These are phyloP conservation scores for Rhineura floridana DNA, from an alignment of 2,113 vertebrate species.

Conservation along the genomic window DNA sequence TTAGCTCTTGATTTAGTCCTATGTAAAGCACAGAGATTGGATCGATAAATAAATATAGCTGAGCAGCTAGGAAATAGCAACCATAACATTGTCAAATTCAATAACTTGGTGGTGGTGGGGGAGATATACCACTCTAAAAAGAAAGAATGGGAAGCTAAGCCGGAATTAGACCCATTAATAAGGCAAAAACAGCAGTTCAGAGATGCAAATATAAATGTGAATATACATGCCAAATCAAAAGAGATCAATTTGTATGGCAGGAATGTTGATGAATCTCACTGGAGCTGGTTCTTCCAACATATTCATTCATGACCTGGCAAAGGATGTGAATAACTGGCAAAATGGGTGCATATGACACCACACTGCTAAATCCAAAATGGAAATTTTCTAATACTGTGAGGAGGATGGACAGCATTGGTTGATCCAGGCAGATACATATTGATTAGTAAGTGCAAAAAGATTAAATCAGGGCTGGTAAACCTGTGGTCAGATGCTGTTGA, in stretches of 20 bases:
- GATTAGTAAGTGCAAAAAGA: too few species aligned
- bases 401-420: background rate
- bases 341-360: background rate
- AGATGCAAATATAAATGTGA: background rate
- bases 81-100: constrained; percentile 23
- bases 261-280: background rate
- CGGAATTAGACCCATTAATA: background rate
- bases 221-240: background rate
- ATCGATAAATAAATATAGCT: constrained; percentile 26
- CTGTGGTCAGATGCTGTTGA: too few species aligned
- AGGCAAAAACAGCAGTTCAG: background rate
- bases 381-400: background rate
- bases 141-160: constrained; percentile 4
- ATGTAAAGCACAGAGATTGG: background rate
- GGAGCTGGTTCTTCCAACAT: background rate
- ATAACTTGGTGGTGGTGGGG: background rate
- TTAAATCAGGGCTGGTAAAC: too few species aligned
- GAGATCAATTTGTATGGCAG: background rate
- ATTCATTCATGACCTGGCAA: background rate
- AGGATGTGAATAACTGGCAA: background rate
- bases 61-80: constrained; percentile 1
- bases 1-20: background rate
- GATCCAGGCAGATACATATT: background rate
- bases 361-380: background rate
- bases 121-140: background rate